Conservation (phyloP, 2,113 vertebrate genomes). For the Chinchilla lanigera region DNA sequence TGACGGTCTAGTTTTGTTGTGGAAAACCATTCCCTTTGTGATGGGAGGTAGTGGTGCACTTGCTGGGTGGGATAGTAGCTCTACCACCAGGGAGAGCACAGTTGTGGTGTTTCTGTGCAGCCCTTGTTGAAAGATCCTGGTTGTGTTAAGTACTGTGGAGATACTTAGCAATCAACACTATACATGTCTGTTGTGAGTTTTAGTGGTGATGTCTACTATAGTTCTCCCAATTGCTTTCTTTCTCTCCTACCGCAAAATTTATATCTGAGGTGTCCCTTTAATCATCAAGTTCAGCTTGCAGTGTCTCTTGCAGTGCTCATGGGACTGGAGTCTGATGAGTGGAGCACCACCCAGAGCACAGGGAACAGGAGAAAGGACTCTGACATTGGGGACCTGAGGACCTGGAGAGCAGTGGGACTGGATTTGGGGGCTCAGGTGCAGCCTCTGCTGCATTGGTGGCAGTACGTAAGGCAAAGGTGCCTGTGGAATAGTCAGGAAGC, state of each 20-base stretch:
- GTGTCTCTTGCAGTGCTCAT: background rate
- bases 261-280: background rate
- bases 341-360: background rate
- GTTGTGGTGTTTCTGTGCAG: background rate
- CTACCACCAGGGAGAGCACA: background rate
- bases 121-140: background rate
- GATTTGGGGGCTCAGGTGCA: background rate
- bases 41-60: fast-evolving
- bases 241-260: background rate
- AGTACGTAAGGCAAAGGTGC: background rate
- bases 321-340: background rate
- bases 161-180: background rate
- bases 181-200: background rate
- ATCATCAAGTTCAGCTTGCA: background rate
- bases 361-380: background rate
- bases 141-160: background rate
- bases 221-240: background rate
- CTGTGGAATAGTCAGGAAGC: background rate
- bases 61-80: background rate
- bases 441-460: background rate
- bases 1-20: background rate
- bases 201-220: background rate
- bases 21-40: background rate
- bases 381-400: background rate
- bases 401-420: background rate